Evolutionary conservation across 2,797 vertebrate genomes (phyloP), one percentile per base, ranked within the genome.

Genomic region (Pangasius macronema): DNA sequence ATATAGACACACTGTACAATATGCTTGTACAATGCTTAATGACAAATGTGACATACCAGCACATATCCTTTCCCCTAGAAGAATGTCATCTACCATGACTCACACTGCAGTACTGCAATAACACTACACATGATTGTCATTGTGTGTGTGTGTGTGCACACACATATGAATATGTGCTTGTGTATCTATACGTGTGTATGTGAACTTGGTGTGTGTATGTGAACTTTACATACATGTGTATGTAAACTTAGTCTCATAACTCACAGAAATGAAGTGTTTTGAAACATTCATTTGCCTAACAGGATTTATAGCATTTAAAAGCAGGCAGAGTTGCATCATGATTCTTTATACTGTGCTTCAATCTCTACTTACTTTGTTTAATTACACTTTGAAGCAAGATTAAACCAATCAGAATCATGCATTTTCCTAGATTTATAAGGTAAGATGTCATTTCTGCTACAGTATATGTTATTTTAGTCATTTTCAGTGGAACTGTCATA

Each of bases 31-130:
- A 51, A 57, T 85, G 88, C 24, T 87, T 91, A 87, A 93, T 93
- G 93, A 94, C 77, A 85, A 92, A 87, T 91, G 72, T 90, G 93
- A 91, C 91, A 94, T 94, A 93, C 87, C 87, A 92, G 79, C 42
- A 67, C 70, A 55, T 72, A 85, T 89, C 88, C 89, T 86, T 92
- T 88, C 90, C 87, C 86, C 53, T 16, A 57, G 46, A 81, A 39
- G 49, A 63, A 83, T 67, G 81, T 67, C 81, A 83, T 18, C 61
- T 33, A 67, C 42, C 70, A 61, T 57, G 55, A 73, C 33, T 76
- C 84, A 85, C 55, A 63, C 84, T 85, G 57, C 72, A 61, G 61
- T 33, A 53, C 42, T 67, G 55, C 84, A 85, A 49, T 16, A 61
- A 85, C 70, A 57, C 39, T 22, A 51, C 81, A 68, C 61, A 67